These are phyloP conservation scores for Anthonomus grandis DNA, from an alignment of 1,140 invertebrate species.

Conservation along the genomic window DNA sequence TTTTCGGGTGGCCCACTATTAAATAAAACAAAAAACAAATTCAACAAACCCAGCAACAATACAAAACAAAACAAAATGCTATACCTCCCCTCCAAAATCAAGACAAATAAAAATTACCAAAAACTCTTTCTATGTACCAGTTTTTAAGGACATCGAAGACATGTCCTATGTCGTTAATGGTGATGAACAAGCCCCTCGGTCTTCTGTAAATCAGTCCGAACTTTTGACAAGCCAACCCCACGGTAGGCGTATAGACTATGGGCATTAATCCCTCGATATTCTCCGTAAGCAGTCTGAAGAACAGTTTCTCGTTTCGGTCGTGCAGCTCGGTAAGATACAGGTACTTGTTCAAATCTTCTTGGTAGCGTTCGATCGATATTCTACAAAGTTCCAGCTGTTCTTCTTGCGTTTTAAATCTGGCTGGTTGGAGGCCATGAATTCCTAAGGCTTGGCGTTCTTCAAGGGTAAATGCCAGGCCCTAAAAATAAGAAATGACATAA, in stretches of 20 bases:
- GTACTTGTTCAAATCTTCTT: slow-evolving; percentile 88
- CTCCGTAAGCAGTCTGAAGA: slow-evolving; percentile 86
- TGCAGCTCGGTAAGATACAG: slow-evolving; percentile 78
- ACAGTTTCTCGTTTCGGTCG: slow-evolving; percentile 87
- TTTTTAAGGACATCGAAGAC: slow-evolving; percentile 80
- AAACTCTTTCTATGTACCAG: slow-evolving; percentile 57
- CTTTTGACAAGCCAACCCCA: slow-evolving; percentile 91
- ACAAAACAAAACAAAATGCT: no score
- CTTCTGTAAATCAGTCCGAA: slow-evolving; percentile 91
- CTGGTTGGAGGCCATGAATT: slow-evolving; percentile 89
- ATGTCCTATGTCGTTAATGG: slow-evolving; percentile 93
- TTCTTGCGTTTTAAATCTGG: slow-evolving; percentile 89
- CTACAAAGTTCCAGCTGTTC: slow-evolving; percentile 87
- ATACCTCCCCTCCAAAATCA: slow-evolving; percentile 23
- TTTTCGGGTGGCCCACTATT: no score
- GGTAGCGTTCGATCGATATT: slow-evolving; percentile 81
- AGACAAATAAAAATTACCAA: slow-evolving; percentile 32
- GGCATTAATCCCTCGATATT: slow-evolving; percentile 87
- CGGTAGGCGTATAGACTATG: slow-evolving; percentile 91
- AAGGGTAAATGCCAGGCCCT: slow-evolving; percentile 90
- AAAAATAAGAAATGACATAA: no score
- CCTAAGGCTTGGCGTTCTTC: slow-evolving; percentile 88
- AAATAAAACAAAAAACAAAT: no score
- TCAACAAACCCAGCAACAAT: no score
- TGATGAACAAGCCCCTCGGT: slow-evolving; percentile 93